Conservation (phyloP, 2,113 vertebrate species). For the Alouatta palliata region DNA sequence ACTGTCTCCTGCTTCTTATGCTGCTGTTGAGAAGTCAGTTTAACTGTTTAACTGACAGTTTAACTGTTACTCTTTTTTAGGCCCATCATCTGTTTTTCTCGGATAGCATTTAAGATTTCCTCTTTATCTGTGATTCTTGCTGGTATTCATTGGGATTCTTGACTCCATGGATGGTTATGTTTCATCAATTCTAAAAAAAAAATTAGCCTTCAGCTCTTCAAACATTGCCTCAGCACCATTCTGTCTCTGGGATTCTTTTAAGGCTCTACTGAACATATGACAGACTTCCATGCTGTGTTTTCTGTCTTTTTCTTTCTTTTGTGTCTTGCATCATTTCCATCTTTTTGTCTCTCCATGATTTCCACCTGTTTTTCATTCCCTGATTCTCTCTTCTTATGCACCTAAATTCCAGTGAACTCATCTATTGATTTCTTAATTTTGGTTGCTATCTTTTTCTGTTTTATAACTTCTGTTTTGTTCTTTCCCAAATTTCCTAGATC, state of each 20-base stretch:
- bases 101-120: not conserved
- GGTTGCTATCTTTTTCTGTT: not conserved
- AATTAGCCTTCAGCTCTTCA: not conserved
- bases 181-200: not conserved
- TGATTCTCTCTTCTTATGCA: not conserved
- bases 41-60: too few relatives aligned
- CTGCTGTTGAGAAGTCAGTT: not conserved
- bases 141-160: not conserved
- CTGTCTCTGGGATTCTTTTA: not conserved
- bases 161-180: not conserved
- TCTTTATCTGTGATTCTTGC: not conserved
- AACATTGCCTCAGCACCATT: not conserved
- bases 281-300: not conserved
- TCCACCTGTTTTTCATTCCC: not conserved
- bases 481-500: not conserved
- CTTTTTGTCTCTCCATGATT: not conserved
- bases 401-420: not conserved
- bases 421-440: constrained; percentile 16
- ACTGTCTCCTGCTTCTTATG: not conserved
- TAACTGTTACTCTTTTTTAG: not conserved
- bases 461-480: not conserved
- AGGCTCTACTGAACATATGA: not conserved
- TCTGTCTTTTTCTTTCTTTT: not conserved
- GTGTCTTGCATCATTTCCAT: not conserved
- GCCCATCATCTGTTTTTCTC: not conserved